These are phyloP conservation scores for Acanthisitta chloris DNA, from an alignment of 2,113 vertebrate genomes.

Conservation along the genomic window DNA sequence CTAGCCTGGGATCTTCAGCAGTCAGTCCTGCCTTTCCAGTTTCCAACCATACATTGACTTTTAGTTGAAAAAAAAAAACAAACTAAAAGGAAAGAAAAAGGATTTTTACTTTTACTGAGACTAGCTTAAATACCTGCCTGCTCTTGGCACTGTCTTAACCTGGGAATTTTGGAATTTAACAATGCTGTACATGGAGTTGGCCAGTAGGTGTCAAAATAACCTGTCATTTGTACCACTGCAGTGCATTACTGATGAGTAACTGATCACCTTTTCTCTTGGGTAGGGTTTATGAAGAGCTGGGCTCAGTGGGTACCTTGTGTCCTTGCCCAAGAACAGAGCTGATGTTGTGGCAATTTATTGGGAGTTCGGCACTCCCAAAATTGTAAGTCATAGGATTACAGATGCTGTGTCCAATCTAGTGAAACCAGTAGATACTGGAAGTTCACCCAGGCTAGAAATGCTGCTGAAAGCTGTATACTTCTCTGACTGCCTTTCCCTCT, in stretches of 20 bases:
- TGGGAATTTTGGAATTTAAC: not conserved
- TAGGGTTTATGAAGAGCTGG: not conserved
- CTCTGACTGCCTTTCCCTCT: not conserved
- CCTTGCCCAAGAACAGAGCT: not conserved
- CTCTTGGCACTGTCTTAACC: not conserved
- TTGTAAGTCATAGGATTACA: not conserved
- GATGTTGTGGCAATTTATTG: not conserved
- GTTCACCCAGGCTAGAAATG: not conserved
- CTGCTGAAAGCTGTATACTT: not conserved
- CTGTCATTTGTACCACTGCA: slow-evolving; percentile 21
- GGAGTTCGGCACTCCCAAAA: not conserved
- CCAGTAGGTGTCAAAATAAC: slow-evolving; percentile 69
- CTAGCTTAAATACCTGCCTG: not conserved
- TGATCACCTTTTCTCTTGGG: not conserved
- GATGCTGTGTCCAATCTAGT: not conserved
- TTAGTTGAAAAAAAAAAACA: not conserved
- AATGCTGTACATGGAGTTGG: slow-evolving; percentile 4
- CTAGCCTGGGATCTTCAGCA: not conserved
- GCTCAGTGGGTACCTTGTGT: not conserved
- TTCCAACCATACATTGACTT: not conserved
- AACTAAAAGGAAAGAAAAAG: not conserved
- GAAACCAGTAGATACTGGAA: not conserved
- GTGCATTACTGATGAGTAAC: not conserved
- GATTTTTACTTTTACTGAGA: not conserved
- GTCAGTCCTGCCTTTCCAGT: not conserved